phyloP scores from a whole-genome alignment of 2,888 invertebrate genomes.

The Syrphus vitripennis region DNA sequence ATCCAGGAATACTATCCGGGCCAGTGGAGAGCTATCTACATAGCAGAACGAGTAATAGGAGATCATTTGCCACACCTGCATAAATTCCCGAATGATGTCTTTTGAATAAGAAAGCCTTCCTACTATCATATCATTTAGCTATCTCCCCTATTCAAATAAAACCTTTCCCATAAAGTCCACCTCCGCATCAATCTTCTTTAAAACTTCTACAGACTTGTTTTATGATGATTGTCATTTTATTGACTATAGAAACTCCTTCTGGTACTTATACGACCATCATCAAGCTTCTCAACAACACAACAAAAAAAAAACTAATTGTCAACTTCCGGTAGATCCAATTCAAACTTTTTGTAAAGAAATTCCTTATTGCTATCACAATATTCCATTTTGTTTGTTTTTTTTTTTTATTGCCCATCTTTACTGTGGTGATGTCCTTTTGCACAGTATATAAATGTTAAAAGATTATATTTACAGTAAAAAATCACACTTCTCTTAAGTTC shows the following conservation, averaged over 20 bases:
- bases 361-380: background rate
- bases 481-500: slow-evolving; percentile 26
- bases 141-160: background rate
- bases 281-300: background rate
- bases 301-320: background rate
- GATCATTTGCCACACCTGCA: background rate
- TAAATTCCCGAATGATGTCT: background rate
- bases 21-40: background rate
- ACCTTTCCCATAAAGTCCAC: background rate
- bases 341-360: background rate
- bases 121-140: background rate
- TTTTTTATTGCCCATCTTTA: slow-evolving; percentile 14
- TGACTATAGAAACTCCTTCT: background rate
- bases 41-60: background rate
- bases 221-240: background rate
- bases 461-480: background rate
- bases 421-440: slow-evolving; percentile 2
- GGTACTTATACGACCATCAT: background rate
- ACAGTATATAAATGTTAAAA: slow-evolving; percentile 5
- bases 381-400: slow-evolving; percentile 1
- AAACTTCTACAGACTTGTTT: background rate
- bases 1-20: background rate
- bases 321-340: slow-evolving; percentile 4
- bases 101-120: background rate
- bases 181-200: background rate